Conservation (phyloP, 2,888 invertebrate species). For the Microdon myrmicae region DNA sequence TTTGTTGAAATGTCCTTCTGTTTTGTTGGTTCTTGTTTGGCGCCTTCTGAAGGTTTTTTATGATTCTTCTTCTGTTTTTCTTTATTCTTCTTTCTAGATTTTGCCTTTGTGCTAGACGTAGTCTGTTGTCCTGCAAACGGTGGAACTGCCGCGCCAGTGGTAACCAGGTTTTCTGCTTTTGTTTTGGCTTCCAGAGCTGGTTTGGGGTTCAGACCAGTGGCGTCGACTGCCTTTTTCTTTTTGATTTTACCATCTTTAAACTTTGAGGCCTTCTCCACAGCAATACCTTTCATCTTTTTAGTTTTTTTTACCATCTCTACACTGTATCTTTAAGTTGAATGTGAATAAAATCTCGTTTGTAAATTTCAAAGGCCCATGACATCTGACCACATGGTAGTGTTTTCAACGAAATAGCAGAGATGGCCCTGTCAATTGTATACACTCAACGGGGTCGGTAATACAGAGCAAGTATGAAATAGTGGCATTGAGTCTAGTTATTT, state of each 20-base stretch:
- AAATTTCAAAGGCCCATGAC: too few relatives aligned
- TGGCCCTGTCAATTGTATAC: too few relatives aligned
- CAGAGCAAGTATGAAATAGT: too few relatives aligned
- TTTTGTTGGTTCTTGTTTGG: not conserved
- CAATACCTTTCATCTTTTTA: not conserved
- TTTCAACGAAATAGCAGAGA: too few relatives aligned
- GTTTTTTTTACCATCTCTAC: slow-evolving; percentile 7
- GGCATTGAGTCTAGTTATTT: too few relatives aligned
- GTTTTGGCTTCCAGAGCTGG: not conserved
- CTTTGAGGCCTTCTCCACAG: slow-evolving; percentile 2
- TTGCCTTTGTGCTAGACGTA: too few relatives aligned
- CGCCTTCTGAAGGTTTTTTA: not conserved
- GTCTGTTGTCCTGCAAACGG: too few relatives aligned
- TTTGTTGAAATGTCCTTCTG: too few relatives aligned
- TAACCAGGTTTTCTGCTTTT: too few relatives aligned
- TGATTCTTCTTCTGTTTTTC: not conserved
- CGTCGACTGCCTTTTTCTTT: not conserved
- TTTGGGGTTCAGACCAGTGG: not conserved
- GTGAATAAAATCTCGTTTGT: not conserved
- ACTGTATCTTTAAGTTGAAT: slow-evolving; percentile 1
- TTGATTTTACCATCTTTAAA: slow-evolving; percentile 5
- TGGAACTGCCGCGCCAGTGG: too few relatives aligned
- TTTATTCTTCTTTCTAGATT: not conserved
- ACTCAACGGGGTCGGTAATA: too few relatives aligned
- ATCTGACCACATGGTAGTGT: too few relatives aligned